These are phyloP conservation scores for Choristoneura rosaceana DNA, from an alignment of 2,888 invertebrate species.

Conservation along the genomic window DNA sequence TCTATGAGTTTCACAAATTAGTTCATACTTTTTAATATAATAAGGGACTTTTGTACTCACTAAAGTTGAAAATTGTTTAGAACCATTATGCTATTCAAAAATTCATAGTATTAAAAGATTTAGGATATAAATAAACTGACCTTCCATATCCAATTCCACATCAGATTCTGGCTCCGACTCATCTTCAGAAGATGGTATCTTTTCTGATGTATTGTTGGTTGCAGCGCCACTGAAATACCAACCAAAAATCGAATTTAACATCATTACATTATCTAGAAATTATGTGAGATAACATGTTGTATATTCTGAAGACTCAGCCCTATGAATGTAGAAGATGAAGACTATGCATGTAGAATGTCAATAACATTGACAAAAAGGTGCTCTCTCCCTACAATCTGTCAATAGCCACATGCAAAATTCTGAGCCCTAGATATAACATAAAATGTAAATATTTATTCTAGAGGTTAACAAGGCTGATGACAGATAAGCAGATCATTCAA, in stretches of 20 bases:
- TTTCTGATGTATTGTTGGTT: conserved; percentile 55
- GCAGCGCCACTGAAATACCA: conserved; percentile 19
- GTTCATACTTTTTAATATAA: too few relatives aligned
- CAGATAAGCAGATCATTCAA: background rate
- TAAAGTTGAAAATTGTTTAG: too few relatives aligned
- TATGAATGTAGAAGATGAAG: too few relatives aligned
- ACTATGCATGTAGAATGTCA: background rate
- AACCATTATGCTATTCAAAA: too few relatives aligned
- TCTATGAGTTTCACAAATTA: too few relatives aligned
- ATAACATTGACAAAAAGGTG: too few relatives aligned
- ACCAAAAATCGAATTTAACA: background rate
- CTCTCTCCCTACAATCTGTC: too few relatives aligned
- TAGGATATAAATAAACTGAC: conserved; percentile 61
- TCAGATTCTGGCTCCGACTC: conserved; percentile 90
- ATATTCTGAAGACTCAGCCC: too few relatives aligned
- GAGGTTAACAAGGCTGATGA: background rate
- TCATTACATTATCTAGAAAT: background rate
- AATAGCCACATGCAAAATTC: too few relatives aligned
- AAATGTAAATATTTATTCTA: background rate
- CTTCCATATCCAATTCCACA: conserved; percentile 92
- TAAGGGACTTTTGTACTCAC: too few relatives aligned
- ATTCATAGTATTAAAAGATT: background rate
- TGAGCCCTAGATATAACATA: background rate
- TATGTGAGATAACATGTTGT: too few relatives aligned
- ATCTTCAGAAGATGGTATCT: conserved; percentile 66